phyloP scores from a whole-genome alignment of 2,797 vertebrate genomes.

The Urocyon cinereoargenteus region DNA sequence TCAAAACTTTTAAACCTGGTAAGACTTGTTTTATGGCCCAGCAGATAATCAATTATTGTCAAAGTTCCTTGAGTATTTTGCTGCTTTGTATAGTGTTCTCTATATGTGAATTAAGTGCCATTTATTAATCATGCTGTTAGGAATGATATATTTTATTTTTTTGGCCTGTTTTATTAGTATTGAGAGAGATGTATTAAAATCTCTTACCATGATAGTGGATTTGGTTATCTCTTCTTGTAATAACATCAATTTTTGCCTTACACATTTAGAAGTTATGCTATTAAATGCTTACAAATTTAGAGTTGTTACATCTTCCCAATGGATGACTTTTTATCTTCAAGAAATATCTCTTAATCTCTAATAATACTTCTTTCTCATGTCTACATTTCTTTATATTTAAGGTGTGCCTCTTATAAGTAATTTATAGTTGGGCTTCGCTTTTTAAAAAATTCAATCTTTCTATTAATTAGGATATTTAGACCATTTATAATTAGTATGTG shows the following conservation, averaged over 20 bases:
- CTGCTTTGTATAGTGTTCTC: not conserved
- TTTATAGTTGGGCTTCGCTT: not conserved
- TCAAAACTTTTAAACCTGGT: not conserved
- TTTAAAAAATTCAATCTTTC: not conserved
- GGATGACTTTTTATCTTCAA: not conserved
- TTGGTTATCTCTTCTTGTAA: not conserved
- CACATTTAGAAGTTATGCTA: not conserved
- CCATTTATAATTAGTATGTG: not conserved
- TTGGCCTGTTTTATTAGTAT: not conserved
- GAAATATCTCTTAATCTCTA: not conserved
- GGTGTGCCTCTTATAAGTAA: not conserved
- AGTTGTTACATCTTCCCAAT: not conserved
- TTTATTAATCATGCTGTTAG: not conserved
- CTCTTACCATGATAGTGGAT: not conserved
- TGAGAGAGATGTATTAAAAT: not conserved
- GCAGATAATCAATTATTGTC: not conserved
- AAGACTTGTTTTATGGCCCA: not conserved
- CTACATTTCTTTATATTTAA: not conserved
- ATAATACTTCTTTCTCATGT: not conserved
- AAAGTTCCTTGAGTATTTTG: not conserved
- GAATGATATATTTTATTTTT: not conserved
- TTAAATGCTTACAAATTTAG: not conserved
- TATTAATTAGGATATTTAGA: not conserved
- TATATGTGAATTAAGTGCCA: not conserved
- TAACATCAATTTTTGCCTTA: not conserved